These are phyloP conservation scores for Notolabrus celidotus DNA, from an alignment of 2,797 vertebrate genomes.

Conservation along the genomic window DNA sequence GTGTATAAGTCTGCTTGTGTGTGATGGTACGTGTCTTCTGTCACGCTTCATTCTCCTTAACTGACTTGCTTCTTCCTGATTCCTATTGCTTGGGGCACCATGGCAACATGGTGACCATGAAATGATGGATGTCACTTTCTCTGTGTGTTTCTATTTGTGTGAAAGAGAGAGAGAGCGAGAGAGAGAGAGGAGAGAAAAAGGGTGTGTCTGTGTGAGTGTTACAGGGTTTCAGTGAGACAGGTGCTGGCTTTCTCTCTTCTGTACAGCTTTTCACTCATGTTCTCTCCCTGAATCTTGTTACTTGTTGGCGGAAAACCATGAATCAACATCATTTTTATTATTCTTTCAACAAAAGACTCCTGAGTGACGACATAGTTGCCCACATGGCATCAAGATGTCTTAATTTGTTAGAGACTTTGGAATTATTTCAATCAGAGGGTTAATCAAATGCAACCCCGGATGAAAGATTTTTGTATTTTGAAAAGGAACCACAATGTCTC, in stretches of 20 bases:
- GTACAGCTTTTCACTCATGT: conserved; percentile 18
- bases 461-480: not conserved
- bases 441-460: conserved; percentile 6
- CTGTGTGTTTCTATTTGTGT: conserved; percentile 11
- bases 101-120: conserved; percentile 51
- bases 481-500: not conserved
- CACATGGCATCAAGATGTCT: not conserved
- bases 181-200: not conserved
- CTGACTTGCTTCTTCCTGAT: conserved; percentile 37
- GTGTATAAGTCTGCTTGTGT: conserved; percentile 1
- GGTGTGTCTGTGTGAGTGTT: conserved; percentile 19
- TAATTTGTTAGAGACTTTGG: not conserved
- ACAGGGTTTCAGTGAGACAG: conserved; percentile 18
- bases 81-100: conserved; percentile 40
- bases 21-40: conserved; percentile 20
- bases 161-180: not conserved
- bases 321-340: not conserved
- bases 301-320: conserved; percentile 12
- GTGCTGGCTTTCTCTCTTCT: conserved; percentile 1
- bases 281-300: not conserved
- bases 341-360: not conserved
- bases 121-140: conserved; percentile 55
- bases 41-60: conserved; percentile 43
- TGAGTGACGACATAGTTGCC: not conserved
- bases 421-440: not conserved